Evolutionary conservation across 2,113 vertebrate species (phyloP).

Genomic region (Glaucidium brasilianum): DNA sequence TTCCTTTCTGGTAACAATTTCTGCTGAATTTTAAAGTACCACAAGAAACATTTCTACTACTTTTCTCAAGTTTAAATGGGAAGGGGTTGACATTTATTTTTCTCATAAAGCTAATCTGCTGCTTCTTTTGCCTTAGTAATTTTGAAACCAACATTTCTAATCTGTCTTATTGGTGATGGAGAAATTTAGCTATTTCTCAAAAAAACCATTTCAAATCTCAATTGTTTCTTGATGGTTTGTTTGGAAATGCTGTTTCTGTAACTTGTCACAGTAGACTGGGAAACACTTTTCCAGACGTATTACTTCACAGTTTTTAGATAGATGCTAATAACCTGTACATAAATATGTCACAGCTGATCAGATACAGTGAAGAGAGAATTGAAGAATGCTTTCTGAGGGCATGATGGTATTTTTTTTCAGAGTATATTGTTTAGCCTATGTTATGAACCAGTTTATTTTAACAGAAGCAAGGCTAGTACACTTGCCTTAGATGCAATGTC

Average conservation of each 20-base stretch:
- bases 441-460: background rate
- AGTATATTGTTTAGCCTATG: background rate
- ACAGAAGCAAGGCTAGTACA: background rate
- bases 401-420: background rate
- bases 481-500: background rate
- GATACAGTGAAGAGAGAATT: background rate
- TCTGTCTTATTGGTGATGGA: background rate
- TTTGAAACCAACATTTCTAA: background rate
- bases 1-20: background rate
- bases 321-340: background rate
- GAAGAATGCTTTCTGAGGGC: background rate
- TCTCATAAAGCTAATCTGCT: background rate
- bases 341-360: background rate
- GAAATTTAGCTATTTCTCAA: background rate
- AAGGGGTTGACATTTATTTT: background rate
- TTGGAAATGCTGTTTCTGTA: background rate
- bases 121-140: background rate
- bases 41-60: background rate
- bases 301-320: background rate
- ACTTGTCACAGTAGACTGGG: background rate
- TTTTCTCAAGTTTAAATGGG: background rate
- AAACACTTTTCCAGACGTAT: background rate
- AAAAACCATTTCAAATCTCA: background rate
- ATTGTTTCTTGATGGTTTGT: background rate
- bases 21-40: background rate